Base-by-base conservation (phyloP, 2,888 invertebrate genomes). In the Cryptocephalus moraei region DNA sequence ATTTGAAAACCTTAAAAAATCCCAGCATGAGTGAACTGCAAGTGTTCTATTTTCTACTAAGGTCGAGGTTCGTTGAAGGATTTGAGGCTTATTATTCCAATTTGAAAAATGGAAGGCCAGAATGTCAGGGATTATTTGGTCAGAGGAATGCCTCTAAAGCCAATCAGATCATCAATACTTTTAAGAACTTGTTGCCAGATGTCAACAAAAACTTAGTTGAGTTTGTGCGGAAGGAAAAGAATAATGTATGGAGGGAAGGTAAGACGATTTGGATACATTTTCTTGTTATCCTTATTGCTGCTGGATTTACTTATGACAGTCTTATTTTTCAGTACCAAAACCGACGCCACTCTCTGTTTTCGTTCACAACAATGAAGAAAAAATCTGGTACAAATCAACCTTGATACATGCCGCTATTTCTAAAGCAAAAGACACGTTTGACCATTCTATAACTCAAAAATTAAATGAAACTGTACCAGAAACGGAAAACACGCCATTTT, bases 31-130 rank as follows among this genome's bases (percentile, higher is more conserved):
- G 80, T 1, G 84, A 88, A 57, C 73, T 86, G 42, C 73, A 84
- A 31, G 75, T 87, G 41, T 76, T 85, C 67, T 86, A 85, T 63
- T 83, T 82, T 58, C 70, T 88, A 43, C 77, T 81, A 56, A 75
- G 80, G 59, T 74, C 62, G 57, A 72, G 78, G 53, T 79, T 76
- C 55, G 57, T 77, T 31, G 79, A 80, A 66, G 79, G 79, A 0
- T 75, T 78, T 52, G 72, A 75, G 33, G 71, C 71, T 56, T 74
- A 77, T 62, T 22, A 22, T 22, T 68, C 63, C 13, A 68, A 67
- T n/a, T 31, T 34, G 12, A 43, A 34, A 31, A 48, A 48, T 2
- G 51, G 49, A 43, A 53, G 52, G n/a, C 53, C 56, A 0, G 57
- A 59, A 13, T 55, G 50, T 33, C 61, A 60, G 48, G 69, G 68